Conservation (phyloP, 2,888 invertebrate species). For the Archips crataeganus region DNA sequence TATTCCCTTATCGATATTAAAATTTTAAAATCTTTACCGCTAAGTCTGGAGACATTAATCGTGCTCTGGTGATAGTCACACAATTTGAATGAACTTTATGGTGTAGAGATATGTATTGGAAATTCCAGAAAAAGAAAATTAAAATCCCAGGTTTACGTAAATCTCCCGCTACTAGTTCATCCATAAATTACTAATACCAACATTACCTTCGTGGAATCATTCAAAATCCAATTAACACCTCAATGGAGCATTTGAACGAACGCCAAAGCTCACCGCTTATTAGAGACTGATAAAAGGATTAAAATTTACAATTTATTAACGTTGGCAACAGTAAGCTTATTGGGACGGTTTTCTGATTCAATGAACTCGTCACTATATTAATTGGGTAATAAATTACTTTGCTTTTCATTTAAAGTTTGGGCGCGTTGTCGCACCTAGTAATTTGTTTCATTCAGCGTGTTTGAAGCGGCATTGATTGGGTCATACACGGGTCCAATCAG, state of each 20-base stretch:
- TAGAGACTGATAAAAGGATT: neutral
- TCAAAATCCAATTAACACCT: constrained; percentile 1
- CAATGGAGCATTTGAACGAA: neutral
- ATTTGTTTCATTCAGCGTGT: constrained; percentile 53
- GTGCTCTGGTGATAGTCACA: no score
- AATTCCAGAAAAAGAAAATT: no score
- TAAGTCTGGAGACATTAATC: no score
- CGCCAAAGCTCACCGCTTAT: neutral
- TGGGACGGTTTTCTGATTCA: neutral
- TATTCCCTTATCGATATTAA: no score
- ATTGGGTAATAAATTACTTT: constrained; percentile 19
- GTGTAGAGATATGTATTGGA: no score
- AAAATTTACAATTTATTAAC: constrained; percentile 6
- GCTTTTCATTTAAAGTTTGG: constrained; percentile 16
- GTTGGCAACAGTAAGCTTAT: neutral
- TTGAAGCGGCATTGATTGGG: constrained; percentile 54
- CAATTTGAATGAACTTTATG: no score
- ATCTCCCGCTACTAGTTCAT: neutral
- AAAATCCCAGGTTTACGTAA: no score
- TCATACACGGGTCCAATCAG: constrained; percentile 52
- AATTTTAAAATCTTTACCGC: no score
- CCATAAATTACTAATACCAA: neutral
- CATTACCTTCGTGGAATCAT: neutral
- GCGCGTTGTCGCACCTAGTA: constrained; percentile 43
- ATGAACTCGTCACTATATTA: constrained; percentile 4